These are phyloP conservation scores for Sebastes taczanowskii DNA, from an alignment of 2,797 vertebrate genomes.

Conservation along the genomic window DNA sequence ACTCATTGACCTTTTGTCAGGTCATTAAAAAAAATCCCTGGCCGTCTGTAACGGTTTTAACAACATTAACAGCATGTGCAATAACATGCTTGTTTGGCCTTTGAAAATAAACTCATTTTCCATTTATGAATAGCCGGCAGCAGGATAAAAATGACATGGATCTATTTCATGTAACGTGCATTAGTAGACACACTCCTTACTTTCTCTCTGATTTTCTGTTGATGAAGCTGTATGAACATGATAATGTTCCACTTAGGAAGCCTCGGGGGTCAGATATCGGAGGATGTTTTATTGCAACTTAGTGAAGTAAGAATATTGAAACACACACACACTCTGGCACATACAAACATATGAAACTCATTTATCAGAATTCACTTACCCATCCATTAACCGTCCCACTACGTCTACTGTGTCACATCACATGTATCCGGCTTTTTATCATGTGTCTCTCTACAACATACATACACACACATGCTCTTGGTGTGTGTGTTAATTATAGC, in stretches of 20 bases:
- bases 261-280: slow-evolving; percentile 25
- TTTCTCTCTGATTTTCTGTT: slow-evolving; percentile 15
- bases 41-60: slow-evolving; percentile 7
- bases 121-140: slow-evolving; percentile 50
- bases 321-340: neutral
- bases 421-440: slow-evolving; percentile 42
- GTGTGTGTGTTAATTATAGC: slow-evolving; percentile 65
- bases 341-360: slow-evolving; percentile 43
- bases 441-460: slow-evolving; percentile 14
- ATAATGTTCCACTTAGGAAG: slow-evolving; percentile 32
- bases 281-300: slow-evolving; percentile 46
- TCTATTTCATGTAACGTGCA: slow-evolving; percentile 42
- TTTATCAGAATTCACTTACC: slow-evolving; percentile 69
- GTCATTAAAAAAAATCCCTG: slow-evolving; percentile 2
- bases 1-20: neutral
- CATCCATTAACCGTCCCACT: slow-evolving; percentile 55
- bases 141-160: slow-evolving; percentile 35
- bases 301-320: slow-evolving; percentile 54
- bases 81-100: slow-evolving; percentile 12
- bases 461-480: slow-evolving; percentile 8
- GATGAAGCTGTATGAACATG: slow-evolving; percentile 16
- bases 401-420: slow-evolving; percentile 42
- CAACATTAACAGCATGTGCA: slow-evolving; percentile 10
- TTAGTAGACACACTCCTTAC: slow-evolving; percentile 50
- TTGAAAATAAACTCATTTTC: slow-evolving; percentile 40